Conservation (phyloP, 1,140 invertebrate genomes). For the Apis florea region DNA sequence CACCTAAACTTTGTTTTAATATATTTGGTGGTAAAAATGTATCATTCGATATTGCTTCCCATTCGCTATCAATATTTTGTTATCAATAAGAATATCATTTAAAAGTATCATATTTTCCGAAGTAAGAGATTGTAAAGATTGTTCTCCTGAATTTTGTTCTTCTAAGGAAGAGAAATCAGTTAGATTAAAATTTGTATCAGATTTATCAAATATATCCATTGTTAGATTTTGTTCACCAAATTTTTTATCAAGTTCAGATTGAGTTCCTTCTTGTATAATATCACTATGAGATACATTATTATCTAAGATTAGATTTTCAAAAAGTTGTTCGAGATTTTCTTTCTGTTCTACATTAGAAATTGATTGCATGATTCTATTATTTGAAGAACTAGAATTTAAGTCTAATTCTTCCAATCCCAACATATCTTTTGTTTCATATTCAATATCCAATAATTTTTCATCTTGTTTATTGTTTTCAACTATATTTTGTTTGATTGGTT, state of each 20-base stretch:
- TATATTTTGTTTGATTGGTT: conserved; percentile 53
- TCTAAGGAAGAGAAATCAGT: conserved; percentile 57
- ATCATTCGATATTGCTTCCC: conserved; percentile 72
- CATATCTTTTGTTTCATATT: conserved; percentile 57
- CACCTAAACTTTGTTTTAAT: conserved; percentile 76
- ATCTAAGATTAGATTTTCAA: conserved; percentile 60
- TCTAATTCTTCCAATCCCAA: conserved; percentile 51
- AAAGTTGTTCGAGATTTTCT: conserved; percentile 69
- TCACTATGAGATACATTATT: conserved; percentile 41
- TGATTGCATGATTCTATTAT: conserved; percentile 41
- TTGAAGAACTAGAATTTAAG: conserved; percentile 44
- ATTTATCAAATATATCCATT: conserved; percentile 68
- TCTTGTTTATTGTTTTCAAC: conserved; percentile 59
- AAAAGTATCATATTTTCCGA: conserved; percentile 74
- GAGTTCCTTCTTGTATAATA: conserved; percentile 32
- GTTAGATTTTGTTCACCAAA: conserved; percentile 64
- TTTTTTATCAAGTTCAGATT: conserved; percentile 61
- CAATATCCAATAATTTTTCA: conserved; percentile 73
- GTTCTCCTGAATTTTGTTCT: conserved; percentile 53
- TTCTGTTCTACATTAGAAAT: conserved; percentile 47
- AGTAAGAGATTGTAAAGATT: conserved; percentile 69
- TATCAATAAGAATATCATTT: conserved; percentile 75
- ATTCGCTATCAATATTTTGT: conserved; percentile 61
- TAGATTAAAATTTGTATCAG: conserved; percentile 60
- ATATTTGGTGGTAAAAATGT: conserved; percentile 76